phyloP scores from a whole-genome alignment of 2,113 vertebrate species.

The Cyrtonyx montezumae region DNA sequence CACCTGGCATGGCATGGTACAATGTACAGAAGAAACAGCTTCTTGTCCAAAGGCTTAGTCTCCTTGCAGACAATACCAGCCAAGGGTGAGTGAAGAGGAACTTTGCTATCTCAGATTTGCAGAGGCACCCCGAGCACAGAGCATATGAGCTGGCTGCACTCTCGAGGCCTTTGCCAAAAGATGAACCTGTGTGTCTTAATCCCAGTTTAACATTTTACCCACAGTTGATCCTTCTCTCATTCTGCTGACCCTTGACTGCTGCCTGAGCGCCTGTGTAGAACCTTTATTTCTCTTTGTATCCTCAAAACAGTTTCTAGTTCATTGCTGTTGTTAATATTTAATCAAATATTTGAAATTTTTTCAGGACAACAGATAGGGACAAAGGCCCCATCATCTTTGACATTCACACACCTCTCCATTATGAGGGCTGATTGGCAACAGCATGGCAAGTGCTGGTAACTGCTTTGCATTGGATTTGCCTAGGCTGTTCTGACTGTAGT shows the following conservation, averaged over 20 bases:
- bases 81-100: neutral
- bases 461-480: neutral
- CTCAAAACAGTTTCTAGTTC: neutral
- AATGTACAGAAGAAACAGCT: neutral
- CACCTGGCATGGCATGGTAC: too few relatives aligned
- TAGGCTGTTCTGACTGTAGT: neutral
- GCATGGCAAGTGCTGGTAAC: fast-evolving
- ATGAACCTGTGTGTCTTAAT: neutral
- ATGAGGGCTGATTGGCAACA: fast-evolving
- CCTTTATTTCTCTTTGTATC: neutral
- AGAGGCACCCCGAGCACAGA: neutral
- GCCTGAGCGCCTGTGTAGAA: fast-evolving
- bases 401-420: neutral
- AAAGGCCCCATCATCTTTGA: fast-evolving
- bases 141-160: neutral
- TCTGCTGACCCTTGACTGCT: neutral
- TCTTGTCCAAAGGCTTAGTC: neutral
- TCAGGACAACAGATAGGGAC: neutral
- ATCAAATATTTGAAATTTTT: neutral
- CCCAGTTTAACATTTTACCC: neutral
- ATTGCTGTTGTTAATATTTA: neutral
- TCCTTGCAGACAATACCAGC: neutral
- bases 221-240: neutral
- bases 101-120: neutral
- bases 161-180: neutral